Evolutionary conservation across 2,888 invertebrate species (phyloP).

Genomic region (Phlogophora meticulosa): DNA sequence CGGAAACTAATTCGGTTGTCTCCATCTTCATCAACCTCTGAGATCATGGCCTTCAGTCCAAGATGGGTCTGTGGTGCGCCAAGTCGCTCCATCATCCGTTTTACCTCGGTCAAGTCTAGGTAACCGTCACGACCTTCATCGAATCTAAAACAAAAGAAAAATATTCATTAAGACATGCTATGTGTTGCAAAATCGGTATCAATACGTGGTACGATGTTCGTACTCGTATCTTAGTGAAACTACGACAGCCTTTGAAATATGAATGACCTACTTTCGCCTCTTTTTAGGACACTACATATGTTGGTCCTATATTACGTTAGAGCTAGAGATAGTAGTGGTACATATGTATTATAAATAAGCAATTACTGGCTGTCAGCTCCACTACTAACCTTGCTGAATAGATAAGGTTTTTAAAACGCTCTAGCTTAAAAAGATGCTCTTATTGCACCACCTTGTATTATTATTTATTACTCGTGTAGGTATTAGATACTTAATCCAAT

Average conservation of each 20-base stretch:
- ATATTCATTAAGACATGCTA: constrained; percentile 19
- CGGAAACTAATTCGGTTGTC: constrained; percentile 97
- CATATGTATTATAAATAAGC: no score
- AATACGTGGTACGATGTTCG: background rate
- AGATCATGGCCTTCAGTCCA: constrained; percentile 98
- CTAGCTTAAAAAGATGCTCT: no score
- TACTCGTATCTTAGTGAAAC: constrained; percentile 17
- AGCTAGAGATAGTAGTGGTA: background rate
- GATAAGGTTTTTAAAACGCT: background rate
- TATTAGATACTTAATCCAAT: no score
- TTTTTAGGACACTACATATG: background rate
- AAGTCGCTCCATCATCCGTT: constrained; percentile 98
- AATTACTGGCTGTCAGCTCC: no score
- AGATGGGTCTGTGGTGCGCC: constrained; percentile 99
- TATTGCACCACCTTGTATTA: no score
- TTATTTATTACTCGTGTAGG: no score
- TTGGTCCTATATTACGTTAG: background rate
- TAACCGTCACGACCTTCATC: constrained; percentile 97
- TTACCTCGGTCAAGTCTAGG: constrained; percentile 97
- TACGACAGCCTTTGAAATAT: constrained; percentile 11
- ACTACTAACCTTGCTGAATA: background rate
- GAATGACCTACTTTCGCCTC: constrained; percentile 20
- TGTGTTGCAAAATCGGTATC: background rate
- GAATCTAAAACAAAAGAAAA: constrained; percentile 92
- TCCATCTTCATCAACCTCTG: constrained; percentile 96